phyloP scores from a whole-genome alignment of 2,888 invertebrate genomes.

The Allophyes oxyacanthae region DNA sequence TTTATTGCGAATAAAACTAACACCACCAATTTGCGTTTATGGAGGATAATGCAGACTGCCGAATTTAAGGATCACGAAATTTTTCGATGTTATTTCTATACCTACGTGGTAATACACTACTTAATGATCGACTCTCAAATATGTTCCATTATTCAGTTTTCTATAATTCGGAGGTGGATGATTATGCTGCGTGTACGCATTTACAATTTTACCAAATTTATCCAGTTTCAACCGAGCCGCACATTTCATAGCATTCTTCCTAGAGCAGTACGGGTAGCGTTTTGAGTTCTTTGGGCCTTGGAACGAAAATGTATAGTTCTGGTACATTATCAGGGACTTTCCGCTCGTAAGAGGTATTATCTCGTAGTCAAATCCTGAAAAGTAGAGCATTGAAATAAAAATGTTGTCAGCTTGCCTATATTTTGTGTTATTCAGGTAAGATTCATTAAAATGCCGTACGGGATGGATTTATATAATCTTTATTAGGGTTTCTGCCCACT shows the following conservation, averaged over 20 bases:
- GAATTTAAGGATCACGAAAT: no score
- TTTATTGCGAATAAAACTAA: no score
- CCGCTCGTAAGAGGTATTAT: slow-evolving; percentile 36
- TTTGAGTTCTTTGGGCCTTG: slow-evolving; percentile 45
- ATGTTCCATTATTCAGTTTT: slow-evolving; percentile 25
- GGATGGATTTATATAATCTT: no score
- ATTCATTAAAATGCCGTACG: no score
- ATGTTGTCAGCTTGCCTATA: no score
- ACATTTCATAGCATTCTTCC: slow-evolving; percentile 29
- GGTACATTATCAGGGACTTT: slow-evolving; percentile 51
- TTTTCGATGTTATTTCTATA: no score
- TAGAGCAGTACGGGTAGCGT: slow-evolving; percentile 48
- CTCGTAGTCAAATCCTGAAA: slow-evolving; percentile 23
- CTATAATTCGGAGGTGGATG: slow-evolving; percentile 40
- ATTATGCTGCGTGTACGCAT: slow-evolving; percentile 35
- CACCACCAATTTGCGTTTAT: no score
- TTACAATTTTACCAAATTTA: slow-evolving; percentile 30
- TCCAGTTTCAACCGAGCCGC: slow-evolving; percentile 42
- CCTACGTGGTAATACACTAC: no score
- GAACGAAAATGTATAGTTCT: slow-evolving; percentile 53
- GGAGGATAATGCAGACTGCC: no score
- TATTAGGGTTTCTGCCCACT: no score
- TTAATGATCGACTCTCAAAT: slow-evolving; percentile 28
- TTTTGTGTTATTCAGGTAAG: no score
- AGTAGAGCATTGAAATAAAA: not conserved